A percentile compares a stretch with the other conserved stretches of the same genome.
phyloP scores from a whole-genome alignment of 2,113 vertebrate species.

The Stegostoma tigrinum region DNA sequence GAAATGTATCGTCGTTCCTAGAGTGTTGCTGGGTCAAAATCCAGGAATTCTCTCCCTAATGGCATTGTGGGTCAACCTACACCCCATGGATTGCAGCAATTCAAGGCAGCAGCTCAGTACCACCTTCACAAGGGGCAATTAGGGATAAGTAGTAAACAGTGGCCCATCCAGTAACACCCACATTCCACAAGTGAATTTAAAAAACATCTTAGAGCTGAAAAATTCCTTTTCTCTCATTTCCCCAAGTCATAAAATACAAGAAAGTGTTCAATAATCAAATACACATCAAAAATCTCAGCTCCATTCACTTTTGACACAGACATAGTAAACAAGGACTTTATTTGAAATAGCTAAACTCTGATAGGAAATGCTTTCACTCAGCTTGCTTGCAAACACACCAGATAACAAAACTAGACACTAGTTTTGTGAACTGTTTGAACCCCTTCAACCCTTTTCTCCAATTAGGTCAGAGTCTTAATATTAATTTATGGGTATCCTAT shows the following conservation, averaged over 20 bases:
- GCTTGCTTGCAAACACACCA: not conserved
- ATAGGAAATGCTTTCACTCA: not conserved
- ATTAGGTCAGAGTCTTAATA: constrained; percentile 10
- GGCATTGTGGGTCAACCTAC: too few species aligned
- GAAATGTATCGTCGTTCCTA: too few species aligned
- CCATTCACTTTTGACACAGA: not conserved
- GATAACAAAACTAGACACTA: not conserved
- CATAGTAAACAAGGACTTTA: not conserved
- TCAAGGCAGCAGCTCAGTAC: too few species aligned
- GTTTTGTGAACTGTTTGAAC: not conserved
- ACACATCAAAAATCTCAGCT: too few species aligned
- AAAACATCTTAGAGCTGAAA: not conserved
- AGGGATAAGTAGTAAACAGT: too few species aligned
- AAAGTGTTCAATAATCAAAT: not conserved
- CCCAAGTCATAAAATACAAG: not conserved
- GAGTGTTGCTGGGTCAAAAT: too few species aligned
- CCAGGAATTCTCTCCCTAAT: too few species aligned
- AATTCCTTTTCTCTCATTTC: not conserved
- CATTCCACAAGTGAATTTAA: too few species aligned
- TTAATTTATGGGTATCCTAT: not conserved
- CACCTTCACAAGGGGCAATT: too few species aligned
- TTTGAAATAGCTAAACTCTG: not conserved
- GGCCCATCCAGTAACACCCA: too few species aligned
- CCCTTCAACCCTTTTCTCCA: not conserved
- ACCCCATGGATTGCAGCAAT: too few species aligned